Conservation (phyloP, 2,888 invertebrate genomes). For the Theretra japonica region DNA sequence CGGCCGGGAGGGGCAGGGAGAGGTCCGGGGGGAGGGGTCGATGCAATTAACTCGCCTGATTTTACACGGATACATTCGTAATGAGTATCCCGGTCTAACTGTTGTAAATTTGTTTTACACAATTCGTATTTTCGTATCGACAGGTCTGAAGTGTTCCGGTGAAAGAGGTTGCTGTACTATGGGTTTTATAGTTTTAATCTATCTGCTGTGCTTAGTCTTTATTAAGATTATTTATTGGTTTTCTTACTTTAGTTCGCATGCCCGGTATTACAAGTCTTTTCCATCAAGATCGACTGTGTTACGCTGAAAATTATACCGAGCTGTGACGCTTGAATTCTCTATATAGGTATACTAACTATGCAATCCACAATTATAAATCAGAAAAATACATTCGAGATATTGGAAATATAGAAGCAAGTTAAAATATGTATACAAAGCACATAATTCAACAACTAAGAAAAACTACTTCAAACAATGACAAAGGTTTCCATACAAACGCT, state of each 20-base stretch:
- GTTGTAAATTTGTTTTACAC: conserved; percentile 17
- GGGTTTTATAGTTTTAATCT: not conserved
- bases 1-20: conserved; percentile 25
- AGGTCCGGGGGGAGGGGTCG: conserved; percentile 14
- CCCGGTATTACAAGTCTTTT: not conserved
- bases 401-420: no score
- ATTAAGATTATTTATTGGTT: not conserved
- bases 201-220: not conserved
- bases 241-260: not conserved
- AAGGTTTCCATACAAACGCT: not conserved
- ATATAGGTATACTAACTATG: no score
- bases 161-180: not conserved
- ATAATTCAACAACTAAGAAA: no score
- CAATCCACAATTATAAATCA: no score
- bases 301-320: no score
- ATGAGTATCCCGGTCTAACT: conserved; percentile 4
- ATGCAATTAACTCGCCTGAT: conserved; percentile 20
- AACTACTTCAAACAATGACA: no score
- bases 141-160: not conserved
- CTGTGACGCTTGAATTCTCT: no score
- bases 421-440: no score
- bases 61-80: conserved; percentile 20
- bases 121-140: not conserved
- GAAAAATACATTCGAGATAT: no score
- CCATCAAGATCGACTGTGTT: no score